Evolutionary conservation across 1,140 invertebrate species (phyloP).

Genomic region (Neodiprion lecontei): DNA sequence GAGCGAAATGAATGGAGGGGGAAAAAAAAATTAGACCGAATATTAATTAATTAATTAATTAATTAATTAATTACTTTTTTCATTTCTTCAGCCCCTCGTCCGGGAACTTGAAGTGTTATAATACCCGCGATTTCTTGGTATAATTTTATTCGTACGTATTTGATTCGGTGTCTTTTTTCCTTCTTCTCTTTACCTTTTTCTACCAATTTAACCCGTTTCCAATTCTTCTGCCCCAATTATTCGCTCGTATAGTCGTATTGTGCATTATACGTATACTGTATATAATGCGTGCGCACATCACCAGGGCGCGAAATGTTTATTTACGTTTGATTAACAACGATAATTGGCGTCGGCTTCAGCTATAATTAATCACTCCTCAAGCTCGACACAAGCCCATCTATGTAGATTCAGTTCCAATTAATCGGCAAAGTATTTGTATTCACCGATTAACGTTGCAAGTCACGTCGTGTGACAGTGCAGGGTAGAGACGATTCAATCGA

Average conservation of each 20-base stretch:
- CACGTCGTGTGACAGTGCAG: not conserved
- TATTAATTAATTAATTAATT: too few species aligned
- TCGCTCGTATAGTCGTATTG: not conserved
- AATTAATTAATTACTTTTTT: too few species aligned
- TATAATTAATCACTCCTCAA: not conserved
- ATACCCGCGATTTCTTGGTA: too few species aligned
- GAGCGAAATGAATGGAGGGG: too few species aligned
- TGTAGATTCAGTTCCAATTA: not conserved
- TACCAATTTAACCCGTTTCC: too few species aligned
- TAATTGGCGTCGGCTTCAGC: not conserved
- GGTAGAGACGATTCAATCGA: not conserved
- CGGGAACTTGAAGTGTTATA: too few species aligned
- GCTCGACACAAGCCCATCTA: not conserved
- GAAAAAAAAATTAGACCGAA: too few species aligned
- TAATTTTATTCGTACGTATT: too few species aligned
- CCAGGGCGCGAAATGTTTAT: not conserved
- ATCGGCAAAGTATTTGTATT: not conserved
- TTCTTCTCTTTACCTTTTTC: too few species aligned
- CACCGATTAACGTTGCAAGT: not conserved
- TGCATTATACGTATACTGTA: too few species aligned
- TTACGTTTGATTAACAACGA: not conserved
- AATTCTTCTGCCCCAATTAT: not conserved
- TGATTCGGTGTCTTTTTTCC: too few species aligned
- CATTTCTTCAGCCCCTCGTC: too few species aligned
- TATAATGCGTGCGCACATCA: not conserved